These are phyloP conservation scores for Poecilobothrus nobilitatus DNA, from an alignment of 2,888 invertebrate species.

Conservation along the genomic window DNA sequence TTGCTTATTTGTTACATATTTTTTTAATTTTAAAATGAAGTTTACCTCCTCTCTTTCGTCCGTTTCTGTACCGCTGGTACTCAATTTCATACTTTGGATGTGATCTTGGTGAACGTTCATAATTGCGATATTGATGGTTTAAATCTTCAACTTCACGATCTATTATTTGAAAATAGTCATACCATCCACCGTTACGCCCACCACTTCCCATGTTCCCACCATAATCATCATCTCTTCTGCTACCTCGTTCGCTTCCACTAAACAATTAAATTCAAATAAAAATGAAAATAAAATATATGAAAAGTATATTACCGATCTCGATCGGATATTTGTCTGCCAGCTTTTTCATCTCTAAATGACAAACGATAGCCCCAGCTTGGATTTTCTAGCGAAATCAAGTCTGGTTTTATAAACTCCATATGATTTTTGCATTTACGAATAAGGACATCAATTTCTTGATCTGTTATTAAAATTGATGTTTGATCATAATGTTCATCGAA, in stretches of 20 bases:
- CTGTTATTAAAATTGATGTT: slow-evolving; percentile 16
- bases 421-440: slow-evolving; percentile 18
- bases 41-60: not conserved
- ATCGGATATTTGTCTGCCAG: not conserved
- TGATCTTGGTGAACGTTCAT: slow-evolving; percentile 12
- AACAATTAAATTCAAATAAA: not conserved
- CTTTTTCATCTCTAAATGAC: not conserved
- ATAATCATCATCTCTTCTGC: not conserved
- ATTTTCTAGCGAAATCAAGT: slow-evolving; percentile 9
- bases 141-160: slow-evolving; percentile 17
- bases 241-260: not conserved
- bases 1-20: not conserved
- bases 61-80: not conserved
- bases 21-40: not conserved
- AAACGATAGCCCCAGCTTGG: not conserved
- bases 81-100: slow-evolving; percentile 14
- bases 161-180: slow-evolving; percentile 15
- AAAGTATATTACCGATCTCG: slow-evolving; percentile 2
- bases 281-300: not conserved
- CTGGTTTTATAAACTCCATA: slow-evolving; percentile 20
- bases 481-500: slow-evolving; percentile 20
- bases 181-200: slow-evolving; percentile 11
- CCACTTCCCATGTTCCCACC: not conserved
- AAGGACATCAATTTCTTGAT: slow-evolving; percentile 18
- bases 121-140: slow-evolving; percentile 18